phyloP scores from a whole-genome alignment of 2,113 vertebrate species.

The Nothobranchius furzeri region DNA sequence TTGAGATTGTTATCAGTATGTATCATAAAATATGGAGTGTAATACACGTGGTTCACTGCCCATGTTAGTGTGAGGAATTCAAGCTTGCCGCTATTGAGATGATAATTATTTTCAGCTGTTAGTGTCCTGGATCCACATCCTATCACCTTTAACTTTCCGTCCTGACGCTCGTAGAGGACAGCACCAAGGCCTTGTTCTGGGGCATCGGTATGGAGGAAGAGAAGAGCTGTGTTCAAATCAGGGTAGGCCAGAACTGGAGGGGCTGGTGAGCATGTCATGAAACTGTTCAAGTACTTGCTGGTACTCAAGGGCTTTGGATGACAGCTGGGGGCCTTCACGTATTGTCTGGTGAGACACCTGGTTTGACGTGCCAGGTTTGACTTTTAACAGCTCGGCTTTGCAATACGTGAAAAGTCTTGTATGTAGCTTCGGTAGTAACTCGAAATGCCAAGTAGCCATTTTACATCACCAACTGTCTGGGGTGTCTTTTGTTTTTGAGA shows the following conservation, averaged over 20 bases:
- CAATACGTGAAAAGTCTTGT: background rate
- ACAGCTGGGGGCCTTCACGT: background rate
- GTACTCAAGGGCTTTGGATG: slow-evolving; percentile 1
- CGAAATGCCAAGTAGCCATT: background rate
- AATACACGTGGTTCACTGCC: background rate
- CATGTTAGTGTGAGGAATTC: background rate
- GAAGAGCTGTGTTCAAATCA: background rate
- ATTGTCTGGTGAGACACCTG: background rate
- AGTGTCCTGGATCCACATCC: slow-evolving; percentile 4
- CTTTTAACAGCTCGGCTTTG: background rate
- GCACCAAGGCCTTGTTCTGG: slow-evolving; percentile 8
- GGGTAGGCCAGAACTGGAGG: slow-evolving; percentile 2
- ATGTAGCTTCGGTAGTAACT: background rate
- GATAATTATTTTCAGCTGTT: slow-evolving; percentile 1
- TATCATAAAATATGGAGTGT: no score
- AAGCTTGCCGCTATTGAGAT: background rate
- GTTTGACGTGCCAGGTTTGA: background rate
- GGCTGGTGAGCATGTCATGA: background rate
- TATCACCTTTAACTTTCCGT: background rate
- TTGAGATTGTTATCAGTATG: no score
- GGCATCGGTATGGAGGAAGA: background rate
- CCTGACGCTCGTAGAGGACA: background rate
- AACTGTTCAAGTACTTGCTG: background rate
- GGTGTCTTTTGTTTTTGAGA: background rate
- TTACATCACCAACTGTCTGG: background rate